A percentile compares a stretch with the other conserved stretches of the same genome.
These are phyloP conservation scores for Muntiacus muntjak DNA, from an alignment of 2,113 vertebrate genomes.

Conservation along the genomic window DNA sequence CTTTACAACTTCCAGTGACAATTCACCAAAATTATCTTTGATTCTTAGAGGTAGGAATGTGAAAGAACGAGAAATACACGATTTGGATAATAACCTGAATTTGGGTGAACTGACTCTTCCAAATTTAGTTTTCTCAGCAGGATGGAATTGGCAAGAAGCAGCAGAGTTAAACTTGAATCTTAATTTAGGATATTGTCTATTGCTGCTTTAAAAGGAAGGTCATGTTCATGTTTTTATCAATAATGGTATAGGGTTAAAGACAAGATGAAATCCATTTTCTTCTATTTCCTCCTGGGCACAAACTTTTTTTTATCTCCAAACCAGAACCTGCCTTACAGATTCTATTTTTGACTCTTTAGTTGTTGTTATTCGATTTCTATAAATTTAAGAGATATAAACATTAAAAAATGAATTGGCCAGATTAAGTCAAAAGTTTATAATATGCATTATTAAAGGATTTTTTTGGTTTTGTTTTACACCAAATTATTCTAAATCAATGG, in stretches of 20 bases:
- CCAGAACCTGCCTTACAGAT: neutral
- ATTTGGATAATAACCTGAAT: neutral
- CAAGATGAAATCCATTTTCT: neutral
- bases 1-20: neutral
- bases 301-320: neutral
- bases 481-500: neutral
- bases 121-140: neutral
- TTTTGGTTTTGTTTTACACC: neutral
- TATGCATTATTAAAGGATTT: neutral
- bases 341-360: neutral
- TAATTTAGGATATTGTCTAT: neutral
- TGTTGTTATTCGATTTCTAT: neutral
- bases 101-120: neutral
- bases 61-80: neutral
- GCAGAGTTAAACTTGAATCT: neutral
- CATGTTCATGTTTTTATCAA: neutral
- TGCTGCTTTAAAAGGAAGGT: neutral
- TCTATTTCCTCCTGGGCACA: neutral
- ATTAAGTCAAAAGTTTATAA: neutral
- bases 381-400: neutral
- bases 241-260: neutral
- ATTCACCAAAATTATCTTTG: neutral
- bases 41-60: neutral
- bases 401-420: neutral
- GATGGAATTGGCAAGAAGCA: neutral